Conservation (phyloP, 1,140 invertebrate species). For the Heliconius hewitsoni region DNA sequence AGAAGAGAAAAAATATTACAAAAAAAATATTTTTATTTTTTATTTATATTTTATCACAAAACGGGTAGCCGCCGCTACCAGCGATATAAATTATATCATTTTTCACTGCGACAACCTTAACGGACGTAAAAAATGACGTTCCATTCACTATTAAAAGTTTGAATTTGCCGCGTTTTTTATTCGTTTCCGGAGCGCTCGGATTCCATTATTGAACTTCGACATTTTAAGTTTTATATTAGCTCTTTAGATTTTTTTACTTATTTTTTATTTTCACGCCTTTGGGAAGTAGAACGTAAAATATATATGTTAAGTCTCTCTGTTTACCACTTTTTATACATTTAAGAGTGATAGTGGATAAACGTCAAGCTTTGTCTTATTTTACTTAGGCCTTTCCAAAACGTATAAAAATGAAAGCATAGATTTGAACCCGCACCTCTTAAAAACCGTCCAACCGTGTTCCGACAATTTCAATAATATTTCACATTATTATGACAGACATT, state of each 20-base stretch:
- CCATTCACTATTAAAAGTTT: slow-evolving; percentile 75
- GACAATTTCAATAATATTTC: no score
- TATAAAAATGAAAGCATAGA: no score
- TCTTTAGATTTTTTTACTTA: neutral
- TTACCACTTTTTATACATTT: neutral
- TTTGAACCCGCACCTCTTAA: no score
- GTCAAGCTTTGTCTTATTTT: no score
- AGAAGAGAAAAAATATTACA: slow-evolving; percentile 75
- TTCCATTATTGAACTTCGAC: slow-evolving; percentile 70
- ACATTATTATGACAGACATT: no score
- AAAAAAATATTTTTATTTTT: slow-evolving; percentile 52
- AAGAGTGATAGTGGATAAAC: no score
- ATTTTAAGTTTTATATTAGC: slow-evolving; percentile 38
- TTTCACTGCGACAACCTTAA: slow-evolving; percentile 78
- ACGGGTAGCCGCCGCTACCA: slow-evolving; percentile 77
- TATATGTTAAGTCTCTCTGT: neutral
- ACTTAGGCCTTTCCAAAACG: no score
- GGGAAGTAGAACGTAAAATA: neutral
- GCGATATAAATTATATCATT: slow-evolving; percentile 81
- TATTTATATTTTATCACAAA: slow-evolving; percentile 69
- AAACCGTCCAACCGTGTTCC: no score
- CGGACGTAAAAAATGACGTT: slow-evolving; percentile 79
- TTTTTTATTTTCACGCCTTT: neutral
- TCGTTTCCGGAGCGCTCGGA: slow-evolving; percentile 75
- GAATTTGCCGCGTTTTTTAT: slow-evolving; percentile 80